phyloP scores from a whole-genome alignment of 2,113 vertebrate species.

The Coptodon bakossiorum region DNA sequence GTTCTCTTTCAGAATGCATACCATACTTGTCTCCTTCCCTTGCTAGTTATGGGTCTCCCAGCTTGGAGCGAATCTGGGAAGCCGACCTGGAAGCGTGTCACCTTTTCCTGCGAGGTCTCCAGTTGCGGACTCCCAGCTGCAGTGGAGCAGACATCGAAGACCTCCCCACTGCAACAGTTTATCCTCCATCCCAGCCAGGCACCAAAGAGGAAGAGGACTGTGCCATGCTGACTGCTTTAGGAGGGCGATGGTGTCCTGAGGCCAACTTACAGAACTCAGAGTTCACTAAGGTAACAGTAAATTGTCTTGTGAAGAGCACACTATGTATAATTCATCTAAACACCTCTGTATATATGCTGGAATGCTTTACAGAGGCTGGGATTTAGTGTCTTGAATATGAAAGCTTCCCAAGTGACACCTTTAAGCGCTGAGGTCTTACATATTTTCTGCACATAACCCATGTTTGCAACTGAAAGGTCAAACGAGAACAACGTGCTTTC shows the following conservation, averaged over 20 bases:
- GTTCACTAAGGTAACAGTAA: conserved; percentile 76
- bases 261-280: conserved; percentile 64
- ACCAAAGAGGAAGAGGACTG: conserved; percentile 66
- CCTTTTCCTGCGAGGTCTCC: conserved; percentile 75
- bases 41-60: conserved; percentile 72
- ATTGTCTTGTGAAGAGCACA: background rate
- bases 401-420: background rate
- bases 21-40: background rate
- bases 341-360: background rate
- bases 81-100: conserved; percentile 86
- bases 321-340: background rate
- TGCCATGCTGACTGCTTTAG: conserved; percentile 60
- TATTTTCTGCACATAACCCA: background rate
- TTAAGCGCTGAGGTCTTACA: background rate
- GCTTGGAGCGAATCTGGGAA: conserved; percentile 81
- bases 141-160: conserved; percentile 63
- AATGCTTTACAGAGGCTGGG: background rate
- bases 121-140: conserved; percentile 67
- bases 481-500: background rate
- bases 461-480: conserved; percentile 15
- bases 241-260: conserved; percentile 47
- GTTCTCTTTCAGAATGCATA: background rate
- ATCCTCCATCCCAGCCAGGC: conserved; percentile 15
- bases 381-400: background rate
- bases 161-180: conserved; percentile 16